Evolutionary conservation across 2,888 invertebrate genomes (phyloP).

Genomic region (Stenurella melanura): DNA sequence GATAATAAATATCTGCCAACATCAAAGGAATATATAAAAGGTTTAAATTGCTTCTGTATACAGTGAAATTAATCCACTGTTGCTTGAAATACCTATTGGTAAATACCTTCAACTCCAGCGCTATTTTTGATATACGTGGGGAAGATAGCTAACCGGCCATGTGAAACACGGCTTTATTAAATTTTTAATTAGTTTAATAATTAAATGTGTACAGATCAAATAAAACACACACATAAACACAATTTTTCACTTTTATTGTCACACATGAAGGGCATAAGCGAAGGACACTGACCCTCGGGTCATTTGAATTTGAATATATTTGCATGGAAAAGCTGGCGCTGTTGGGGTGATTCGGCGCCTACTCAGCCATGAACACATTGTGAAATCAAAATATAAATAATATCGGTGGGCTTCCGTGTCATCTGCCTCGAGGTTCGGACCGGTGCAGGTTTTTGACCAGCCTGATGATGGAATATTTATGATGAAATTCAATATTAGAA

Average conservation of each 20-base stretch:
- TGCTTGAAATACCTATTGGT: too few species aligned
- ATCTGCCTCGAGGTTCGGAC: slow-evolving; percentile 22
- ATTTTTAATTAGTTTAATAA: slow-evolving; percentile 33
- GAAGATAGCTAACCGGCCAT: not conserved
- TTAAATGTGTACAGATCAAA: slow-evolving; percentile 25
- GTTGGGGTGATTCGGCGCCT: slow-evolving; percentile 35
- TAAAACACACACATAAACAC: slow-evolving; percentile 24
- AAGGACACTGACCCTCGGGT: slow-evolving; percentile 38
- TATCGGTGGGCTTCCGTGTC: slow-evolving; percentile 26
- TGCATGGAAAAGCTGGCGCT: slow-evolving; percentile 40
- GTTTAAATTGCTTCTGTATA: not conserved
- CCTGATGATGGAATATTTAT: not conserved
- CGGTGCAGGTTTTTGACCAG: slow-evolving; percentile 9
- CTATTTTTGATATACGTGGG: not conserved
- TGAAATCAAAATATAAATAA: slow-evolving; percentile 38
- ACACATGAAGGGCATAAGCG: slow-evolving; percentile 32
- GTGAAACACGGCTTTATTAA: slow-evolving; percentile 15
- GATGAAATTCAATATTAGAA: not conserved
- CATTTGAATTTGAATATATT: slow-evolving; percentile 40
- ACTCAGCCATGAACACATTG: slow-evolving; percentile 38
- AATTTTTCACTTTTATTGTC: slow-evolving; percentile 38
- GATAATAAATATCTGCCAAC: too few species aligned
- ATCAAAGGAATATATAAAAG: too few species aligned
- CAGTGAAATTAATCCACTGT: not conserved
- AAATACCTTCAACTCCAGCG: too few species aligned